Percentiles rank a stretch among this genome's conserved stretches.
Evolutionary conservation across 2,797 vertebrate genomes (phyloP).

Genomic region (Denticeps clupeoides): DNA sequence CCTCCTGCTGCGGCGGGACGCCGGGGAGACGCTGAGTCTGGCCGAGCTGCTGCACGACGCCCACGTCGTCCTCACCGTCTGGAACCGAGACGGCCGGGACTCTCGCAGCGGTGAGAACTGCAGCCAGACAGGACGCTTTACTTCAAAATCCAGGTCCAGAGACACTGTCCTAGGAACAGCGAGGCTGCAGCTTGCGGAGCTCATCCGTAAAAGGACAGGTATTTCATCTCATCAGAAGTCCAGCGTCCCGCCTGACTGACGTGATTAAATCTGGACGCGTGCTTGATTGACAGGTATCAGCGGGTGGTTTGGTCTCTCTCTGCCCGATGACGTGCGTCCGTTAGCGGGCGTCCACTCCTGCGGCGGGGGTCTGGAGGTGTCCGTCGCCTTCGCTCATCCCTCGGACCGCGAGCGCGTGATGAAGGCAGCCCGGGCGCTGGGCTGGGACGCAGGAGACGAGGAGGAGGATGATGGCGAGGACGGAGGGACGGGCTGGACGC

Average conservation of each 20-base stretch:
- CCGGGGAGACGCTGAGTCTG: conserved; percentile 71
- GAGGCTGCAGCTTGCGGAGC: conserved; percentile 50
- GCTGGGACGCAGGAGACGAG: conserved; percentile 54
- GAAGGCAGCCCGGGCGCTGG: conserved; percentile 63
- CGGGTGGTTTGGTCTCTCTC: conserved; percentile 79
- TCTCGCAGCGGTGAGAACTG: conserved; percentile 38
- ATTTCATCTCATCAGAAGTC: no score
- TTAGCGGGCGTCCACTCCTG: conserved; percentile 42
- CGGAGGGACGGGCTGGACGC: conserved; percentile 24
- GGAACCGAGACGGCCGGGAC: conserved; percentile 66
- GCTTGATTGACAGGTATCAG: neutral
- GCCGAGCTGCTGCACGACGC: conserved; percentile 76
- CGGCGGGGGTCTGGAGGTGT: conserved; percentile 80
- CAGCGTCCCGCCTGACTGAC: no score
- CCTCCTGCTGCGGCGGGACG: conserved; percentile 60
- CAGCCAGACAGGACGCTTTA: neutral
- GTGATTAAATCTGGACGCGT: no score
- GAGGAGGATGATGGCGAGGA: conserved; percentile 24
- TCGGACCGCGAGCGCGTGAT: conserved; percentile 72
- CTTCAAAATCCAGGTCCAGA: conserved; percentile 20
- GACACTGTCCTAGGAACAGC: conserved; percentile 54
- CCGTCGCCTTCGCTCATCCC: conserved; percentile 66
- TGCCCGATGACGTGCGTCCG: conserved; percentile 40
- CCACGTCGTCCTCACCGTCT: conserved; percentile 67
- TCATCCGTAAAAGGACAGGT: conserved; percentile 62